phyloP scores from a whole-genome alignment of 2,888 invertebrate genomes.

The Hedya salicella region DNA sequence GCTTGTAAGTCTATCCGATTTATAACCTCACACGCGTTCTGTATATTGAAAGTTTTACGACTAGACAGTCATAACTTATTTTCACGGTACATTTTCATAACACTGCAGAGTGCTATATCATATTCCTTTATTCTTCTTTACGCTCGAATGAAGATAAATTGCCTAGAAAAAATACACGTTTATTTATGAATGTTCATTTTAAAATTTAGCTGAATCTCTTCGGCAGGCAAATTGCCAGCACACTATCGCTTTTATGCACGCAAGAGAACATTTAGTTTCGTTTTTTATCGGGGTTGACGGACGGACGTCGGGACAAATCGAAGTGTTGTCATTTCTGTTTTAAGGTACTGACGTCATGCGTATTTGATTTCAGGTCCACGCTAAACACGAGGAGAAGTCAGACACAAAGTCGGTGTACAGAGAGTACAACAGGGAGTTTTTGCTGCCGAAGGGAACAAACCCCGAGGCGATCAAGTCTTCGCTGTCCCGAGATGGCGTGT shows the following conservation, averaged over 20 bases:
- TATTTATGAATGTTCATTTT: conserved; percentile 56
- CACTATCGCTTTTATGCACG: conserved; percentile 58
- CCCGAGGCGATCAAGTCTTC: conserved; percentile 98
- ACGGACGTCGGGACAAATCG: conserved; percentile 45
- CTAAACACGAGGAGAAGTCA: conserved; percentile 99
- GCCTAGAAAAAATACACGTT: conserved; percentile 59
- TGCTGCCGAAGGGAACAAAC: conserved; percentile 98
- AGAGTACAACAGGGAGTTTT: conserved; percentile 99
- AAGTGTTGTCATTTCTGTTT: conserved; percentile 29
- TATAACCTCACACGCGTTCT: conserved; percentile 2
- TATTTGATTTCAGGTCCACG: conserved; percentile 91
- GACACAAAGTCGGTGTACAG: conserved; percentile 98
- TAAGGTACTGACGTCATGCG: conserved; percentile 40
- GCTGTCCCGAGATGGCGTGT: conserved; percentile 97
- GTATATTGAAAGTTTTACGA: conserved; percentile 3
- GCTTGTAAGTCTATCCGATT: conserved; percentile 87
- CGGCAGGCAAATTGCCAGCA: conserved; percentile 69
- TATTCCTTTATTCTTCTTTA: conserved; percentile 50
- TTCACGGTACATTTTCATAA: conserved; percentile 20
- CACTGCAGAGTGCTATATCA: conserved; percentile 20
- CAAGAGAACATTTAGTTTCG: conserved; percentile 45
- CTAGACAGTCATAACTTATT: conserved; percentile 11
- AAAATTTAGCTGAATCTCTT: conserved; percentile 58
- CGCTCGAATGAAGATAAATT: conserved; percentile 65
- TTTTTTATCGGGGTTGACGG: conserved; percentile 62